These are phyloP conservation scores for Percopsis omiscomaycus DNA, from an alignment of 2,797 vertebrate genomes.

Conservation along the genomic window DNA sequence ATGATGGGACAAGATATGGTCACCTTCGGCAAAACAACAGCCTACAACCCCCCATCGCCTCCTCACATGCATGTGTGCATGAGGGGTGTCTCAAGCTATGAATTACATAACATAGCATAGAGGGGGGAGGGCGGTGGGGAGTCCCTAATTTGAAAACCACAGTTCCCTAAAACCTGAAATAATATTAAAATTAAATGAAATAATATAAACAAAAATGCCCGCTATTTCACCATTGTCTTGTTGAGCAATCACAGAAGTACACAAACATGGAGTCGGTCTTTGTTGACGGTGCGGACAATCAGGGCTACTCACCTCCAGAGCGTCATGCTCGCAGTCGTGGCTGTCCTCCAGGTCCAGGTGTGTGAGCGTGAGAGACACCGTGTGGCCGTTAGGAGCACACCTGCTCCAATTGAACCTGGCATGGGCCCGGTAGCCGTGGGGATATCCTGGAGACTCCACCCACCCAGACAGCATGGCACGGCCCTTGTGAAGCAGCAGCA, in stretches of 20 bases:
- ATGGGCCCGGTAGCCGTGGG: constrained; percentile 81
- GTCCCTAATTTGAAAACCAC: too few species aligned
- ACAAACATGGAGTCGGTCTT: not conserved
- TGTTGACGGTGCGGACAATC: not conserved
- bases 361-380: constrained; percentile 82
- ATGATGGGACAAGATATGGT: too few species aligned
- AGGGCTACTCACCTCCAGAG: constrained; percentile 78
- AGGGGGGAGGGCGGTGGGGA: too few species aligned
- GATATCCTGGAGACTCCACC: constrained; percentile 86
- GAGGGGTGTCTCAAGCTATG: too few species aligned
- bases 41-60: not conserved
- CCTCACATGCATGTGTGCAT: not conserved
- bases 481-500: constrained; percentile 14
- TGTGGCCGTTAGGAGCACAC: constrained; percentile 81
- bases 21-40: not conserved
- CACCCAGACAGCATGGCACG: constrained; percentile 63
- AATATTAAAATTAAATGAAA: not conserved
- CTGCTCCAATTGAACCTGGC: constrained; percentile 79
- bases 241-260: not conserved
- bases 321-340: constrained; percentile 84
- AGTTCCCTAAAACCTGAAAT: too few species aligned
- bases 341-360: constrained; percentile 91
- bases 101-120: too few species aligned
- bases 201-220: not conserved
- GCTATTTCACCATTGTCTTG: too few species aligned